These are phyloP conservation scores for Catamblyrhynchus diadema DNA, from an alignment of 2,797 vertebrate species.

Conservation along the genomic window DNA sequence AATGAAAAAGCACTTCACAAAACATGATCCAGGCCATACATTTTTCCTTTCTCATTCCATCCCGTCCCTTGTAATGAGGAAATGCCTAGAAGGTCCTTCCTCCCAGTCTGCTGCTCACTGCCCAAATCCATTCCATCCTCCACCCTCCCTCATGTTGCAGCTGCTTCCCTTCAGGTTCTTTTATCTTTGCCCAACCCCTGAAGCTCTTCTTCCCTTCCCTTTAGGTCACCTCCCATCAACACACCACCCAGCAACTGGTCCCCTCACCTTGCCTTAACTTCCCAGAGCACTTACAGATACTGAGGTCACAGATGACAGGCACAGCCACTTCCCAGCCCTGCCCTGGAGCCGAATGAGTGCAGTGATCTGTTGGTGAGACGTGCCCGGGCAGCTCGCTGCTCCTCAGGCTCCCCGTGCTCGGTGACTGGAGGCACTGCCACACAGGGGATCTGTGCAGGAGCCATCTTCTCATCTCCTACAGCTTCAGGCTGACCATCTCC, in stretches of 20 bases:
- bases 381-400: neutral
- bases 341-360: fast-evolving
- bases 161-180: neutral
- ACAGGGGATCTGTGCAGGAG: neutral
- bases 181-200: neutral
- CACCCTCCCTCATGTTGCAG: neutral
- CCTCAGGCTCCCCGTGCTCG: fast-evolving
- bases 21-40: neutral
- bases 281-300: neutral
- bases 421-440: neutral
- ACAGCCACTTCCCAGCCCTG: neutral
- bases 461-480: neutral
- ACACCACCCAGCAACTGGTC: neutral
- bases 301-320: fast-evolving
- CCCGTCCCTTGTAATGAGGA: fast-evolving
- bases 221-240: neutral
- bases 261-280: neutral
- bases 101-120: neutral
- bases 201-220: neutral
- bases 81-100: neutral
- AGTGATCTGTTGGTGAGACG: fast-evolving
- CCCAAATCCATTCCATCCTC: neutral
- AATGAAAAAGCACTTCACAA: neutral
- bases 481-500: neutral
- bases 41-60: neutral